Evolutionary conservation across 2,888 invertebrate genomes (phyloP), one percentile per base, ranked within the genome.

Genomic region (Uloborus plumipes): DNA sequence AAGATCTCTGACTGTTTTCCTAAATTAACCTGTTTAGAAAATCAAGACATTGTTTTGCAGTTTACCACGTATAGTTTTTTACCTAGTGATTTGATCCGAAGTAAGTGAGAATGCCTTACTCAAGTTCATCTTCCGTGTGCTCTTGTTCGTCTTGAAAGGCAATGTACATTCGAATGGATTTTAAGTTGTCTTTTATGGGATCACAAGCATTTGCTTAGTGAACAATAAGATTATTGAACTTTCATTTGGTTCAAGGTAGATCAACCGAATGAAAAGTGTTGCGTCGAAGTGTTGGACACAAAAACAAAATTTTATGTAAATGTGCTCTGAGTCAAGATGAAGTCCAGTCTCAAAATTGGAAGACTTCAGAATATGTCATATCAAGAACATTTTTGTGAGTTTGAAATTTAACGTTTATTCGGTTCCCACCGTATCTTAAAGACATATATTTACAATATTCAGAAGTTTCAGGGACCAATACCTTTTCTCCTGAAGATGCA

Each of bases 401-500:
- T 59, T 18, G 49, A 72, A 78, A 73, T 67, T 61, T 53, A 79
- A 73, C 67, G 66, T 79, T 55, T 73, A 59, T 67, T 74, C 64
- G 39, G 69, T 80, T 74, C 80, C 74, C 74, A 80, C 74, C 73
- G 73, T 73, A 72, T 73, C 62, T 49, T 22, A 67, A 64, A 74
- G 18, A 74, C 69, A 58, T 50, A 58, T 70, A 73, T 55, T 70
- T 64, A 80, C 53, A 73, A 66, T 67, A 80, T 59, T 74, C 64
- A 69, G 74, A 80, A 64, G 73, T 70, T 80, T 79, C 73, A 69
- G 80, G 80, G 80, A 80, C 80, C 80, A 80, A 80, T 66, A 55
- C 74, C 69, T 74, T 80, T 80, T 59, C 65, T 64, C 65, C 51
- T 64, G 26, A 53, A 69, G 61, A 55, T 55, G 20, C 55, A 55